Evolutionary conservation across 2,113 vertebrate species (phyloP).

Genomic region (Rhinogobius similis): DNA sequence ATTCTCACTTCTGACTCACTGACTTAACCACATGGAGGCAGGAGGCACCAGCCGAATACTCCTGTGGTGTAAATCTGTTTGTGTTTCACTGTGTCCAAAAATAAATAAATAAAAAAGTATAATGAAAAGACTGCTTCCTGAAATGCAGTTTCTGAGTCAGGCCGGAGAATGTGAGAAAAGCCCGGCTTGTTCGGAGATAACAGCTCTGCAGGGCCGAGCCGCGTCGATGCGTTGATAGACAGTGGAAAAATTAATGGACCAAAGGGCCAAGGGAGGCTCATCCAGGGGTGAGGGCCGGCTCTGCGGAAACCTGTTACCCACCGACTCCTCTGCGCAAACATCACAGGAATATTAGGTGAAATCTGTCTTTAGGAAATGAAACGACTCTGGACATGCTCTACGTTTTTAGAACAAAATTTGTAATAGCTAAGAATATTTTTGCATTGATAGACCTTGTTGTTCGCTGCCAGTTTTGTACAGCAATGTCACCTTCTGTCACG

Average conservation of each 20-base stretch:
- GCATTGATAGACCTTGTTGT: not conserved
- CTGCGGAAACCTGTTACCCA: constrained; percentile 1
- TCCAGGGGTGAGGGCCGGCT: constrained; percentile 2
- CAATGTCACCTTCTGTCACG: not conserved
- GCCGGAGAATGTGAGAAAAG: constrained; percentile 87
- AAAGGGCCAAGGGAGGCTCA: constrained; percentile 8
- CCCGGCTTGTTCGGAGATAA: constrained; percentile 83
- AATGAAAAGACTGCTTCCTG: constrained; percentile 68
- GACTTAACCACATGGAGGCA: constrained; percentile 89
- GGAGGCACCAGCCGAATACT: constrained; percentile 82
- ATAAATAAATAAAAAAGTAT: constrained; percentile 48
- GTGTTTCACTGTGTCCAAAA: constrained; percentile 73
- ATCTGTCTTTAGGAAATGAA: not conserved
- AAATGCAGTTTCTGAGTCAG: constrained; percentile 88
- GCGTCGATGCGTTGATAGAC: constrained; percentile 9
- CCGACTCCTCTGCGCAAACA: not conserved
- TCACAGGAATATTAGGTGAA: not conserved
- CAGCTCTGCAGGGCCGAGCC: constrained; percentile 52
- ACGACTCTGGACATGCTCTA: not conserved
- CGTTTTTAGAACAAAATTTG: not conserved
- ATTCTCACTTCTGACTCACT: constrained; percentile 97
- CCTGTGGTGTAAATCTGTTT: constrained; percentile 86
- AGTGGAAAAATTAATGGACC: constrained; percentile 10
- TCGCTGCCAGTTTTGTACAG: not conserved
- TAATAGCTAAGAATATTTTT: not conserved